These are phyloP conservation scores for Alentia gelatinosa DNA, from an alignment of 2,888 invertebrate species.

Conservation along the genomic window DNA sequence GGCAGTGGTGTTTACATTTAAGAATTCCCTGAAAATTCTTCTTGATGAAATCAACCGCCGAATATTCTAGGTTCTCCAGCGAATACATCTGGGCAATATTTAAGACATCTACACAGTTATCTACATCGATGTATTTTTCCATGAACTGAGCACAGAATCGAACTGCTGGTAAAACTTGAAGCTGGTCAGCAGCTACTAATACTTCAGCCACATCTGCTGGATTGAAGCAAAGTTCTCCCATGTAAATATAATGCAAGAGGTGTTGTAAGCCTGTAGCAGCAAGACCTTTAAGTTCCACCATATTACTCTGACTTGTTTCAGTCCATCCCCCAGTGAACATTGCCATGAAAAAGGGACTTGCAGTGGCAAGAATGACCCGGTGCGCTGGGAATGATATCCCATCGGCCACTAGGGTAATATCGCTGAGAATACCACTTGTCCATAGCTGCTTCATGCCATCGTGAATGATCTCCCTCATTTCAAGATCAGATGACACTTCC, in stretches of 20 bases:
- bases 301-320: background rate
- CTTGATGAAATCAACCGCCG: background rate
- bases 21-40: background rate
- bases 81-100: background rate
- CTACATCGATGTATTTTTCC: background rate
- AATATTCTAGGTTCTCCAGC: background rate
- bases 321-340: slow-evolving; percentile 18
- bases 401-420: slow-evolving; percentile 2
- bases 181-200: background rate
- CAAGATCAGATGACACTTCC: no score
- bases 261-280: background rate
- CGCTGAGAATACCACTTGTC: background rate
- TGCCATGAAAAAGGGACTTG: slow-evolving; percentile 31
- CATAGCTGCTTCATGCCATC: background rate
- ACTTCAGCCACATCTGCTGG: background rate
- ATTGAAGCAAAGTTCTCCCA: background rate
- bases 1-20: background rate
- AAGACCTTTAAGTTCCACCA: background rate
- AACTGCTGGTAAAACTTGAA: background rate
- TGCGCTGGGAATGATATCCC: background rate
- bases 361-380: background rate
- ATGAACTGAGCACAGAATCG: background rate
- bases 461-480: background rate
- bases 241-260: background rate
- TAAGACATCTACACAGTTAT: slow-evolving; percentile 11